phyloP scores from a whole-genome alignment of 2,888 invertebrate genomes.

The Metalampra italica region DNA sequence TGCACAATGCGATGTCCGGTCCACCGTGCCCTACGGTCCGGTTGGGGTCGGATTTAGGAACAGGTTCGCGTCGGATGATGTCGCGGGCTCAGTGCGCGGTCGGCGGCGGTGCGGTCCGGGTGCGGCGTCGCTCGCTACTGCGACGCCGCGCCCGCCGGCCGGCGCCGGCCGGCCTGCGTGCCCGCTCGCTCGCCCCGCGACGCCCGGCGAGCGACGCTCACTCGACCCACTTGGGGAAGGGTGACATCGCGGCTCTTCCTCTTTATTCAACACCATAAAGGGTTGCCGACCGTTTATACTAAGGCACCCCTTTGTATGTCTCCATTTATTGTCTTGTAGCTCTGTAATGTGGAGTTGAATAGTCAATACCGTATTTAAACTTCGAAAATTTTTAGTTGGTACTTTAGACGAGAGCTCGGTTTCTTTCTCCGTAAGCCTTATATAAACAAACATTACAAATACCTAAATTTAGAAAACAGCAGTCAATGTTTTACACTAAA shows the following conservation, averaged over 20 bases:
- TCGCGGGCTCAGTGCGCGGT: slow-evolving; percentile 20
- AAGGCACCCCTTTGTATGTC: slow-evolving; percentile 29
- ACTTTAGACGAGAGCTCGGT: too few species aligned
- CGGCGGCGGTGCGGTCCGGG: slow-evolving; percentile 67
- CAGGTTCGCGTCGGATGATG: slow-evolving; percentile 28
- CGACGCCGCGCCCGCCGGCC: slow-evolving; percentile 37
- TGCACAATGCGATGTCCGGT: slow-evolving; percentile 62
- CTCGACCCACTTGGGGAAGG: slow-evolving; percentile 60
- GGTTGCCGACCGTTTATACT: slow-evolving; percentile 51
- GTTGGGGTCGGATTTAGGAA: slow-evolving; percentile 40
- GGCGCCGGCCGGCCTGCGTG: slow-evolving; percentile 24
- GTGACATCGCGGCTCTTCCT: slow-evolving; percentile 67
- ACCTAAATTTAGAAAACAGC: too few species aligned
- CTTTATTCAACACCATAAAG: slow-evolving; percentile 50
- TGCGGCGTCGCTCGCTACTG: slow-evolving; percentile 69
- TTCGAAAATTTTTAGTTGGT: too few species aligned
- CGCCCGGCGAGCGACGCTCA: slow-evolving; percentile 29
- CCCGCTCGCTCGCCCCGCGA: slow-evolving; percentile 35
- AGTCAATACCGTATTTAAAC: background rate
- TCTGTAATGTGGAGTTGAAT: slow-evolving; percentile 7
- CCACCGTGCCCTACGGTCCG: slow-evolving; percentile 32
- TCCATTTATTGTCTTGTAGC: slow-evolving; percentile 17
- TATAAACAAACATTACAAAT: too few species aligned
- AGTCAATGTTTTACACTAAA: too few species aligned
- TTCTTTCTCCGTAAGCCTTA: too few species aligned